Base-by-base conservation (phyloP, 2,113 vertebrate species). In the Hassar affinis region DNA sequence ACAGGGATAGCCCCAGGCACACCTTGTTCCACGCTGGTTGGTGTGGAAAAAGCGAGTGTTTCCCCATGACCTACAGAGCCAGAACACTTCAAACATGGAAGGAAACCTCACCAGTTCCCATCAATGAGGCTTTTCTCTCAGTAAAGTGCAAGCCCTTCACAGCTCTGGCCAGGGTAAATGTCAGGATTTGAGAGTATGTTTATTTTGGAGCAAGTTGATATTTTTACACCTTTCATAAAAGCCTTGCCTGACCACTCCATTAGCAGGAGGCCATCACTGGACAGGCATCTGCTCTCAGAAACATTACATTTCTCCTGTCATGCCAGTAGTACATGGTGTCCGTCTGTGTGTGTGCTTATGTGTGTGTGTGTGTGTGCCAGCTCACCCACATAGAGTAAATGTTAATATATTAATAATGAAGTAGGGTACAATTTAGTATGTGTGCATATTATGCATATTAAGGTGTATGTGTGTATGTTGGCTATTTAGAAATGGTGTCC, bases 111-210 rank as follows among this genome's bases (percentile, higher is more conserved):
- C 64, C 86, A 89, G 88, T 76, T 88, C 69, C 84, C 79, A 92
- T 94, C 91, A 95, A 94, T 93, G 84, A 88, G 77, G 91, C 91
- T 93, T 93, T 95, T 95, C 90, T 95, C 88, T 82, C 83, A 85
- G 88, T 86, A 85, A 85, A 92, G 91, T 90, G 92, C 90, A 92
- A 91, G 89, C 91, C 90, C 90, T 87, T 90, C 86, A n/a, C n/a
- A 88, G 91, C 92, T 89, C 87, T 86, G 87, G 87, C 91, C 89
- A 90, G 88, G 85, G 91, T 90, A 93, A 93, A 93, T 93, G 92
- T 92, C 92, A 93, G 84, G 85, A 86, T 68, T 82, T 87, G 82
- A 87, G 90, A 92, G 87, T 83, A 74, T 88, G 92, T 93, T 94
- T 93, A 91, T 92, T 90, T 93, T 94, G 93, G 92, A 94, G 83